Evolutionary conservation across 1,140 invertebrate genomes (phyloP), one percentile per base, ranked within the genome.

Genomic region (Aphaenogaster ashmeadi): DNA sequence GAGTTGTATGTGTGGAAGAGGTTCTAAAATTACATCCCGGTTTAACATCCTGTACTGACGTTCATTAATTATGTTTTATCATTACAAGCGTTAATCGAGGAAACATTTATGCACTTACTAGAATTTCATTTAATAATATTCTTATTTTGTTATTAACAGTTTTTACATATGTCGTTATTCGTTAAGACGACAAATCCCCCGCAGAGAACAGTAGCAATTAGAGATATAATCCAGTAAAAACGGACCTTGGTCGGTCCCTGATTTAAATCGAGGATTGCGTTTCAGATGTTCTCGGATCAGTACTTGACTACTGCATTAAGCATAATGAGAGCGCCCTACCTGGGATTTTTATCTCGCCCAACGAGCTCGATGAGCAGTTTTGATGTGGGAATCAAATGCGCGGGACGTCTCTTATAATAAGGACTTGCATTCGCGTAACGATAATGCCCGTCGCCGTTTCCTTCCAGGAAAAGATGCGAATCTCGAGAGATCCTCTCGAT

Each of bases 261-360:
- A 90, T 87, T 88, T 90, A 87, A 80, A 88, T 89, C 88, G 58
- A 79, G 64, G 33, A 41, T 89, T 50, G 75, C 78, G 44, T 66
- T 81, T 77, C 83, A 41, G 5, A 69, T 64, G 58, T 78, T 87
- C 88, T 64, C 81, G 60, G 64, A 62, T 69, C 79, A 18, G 38
- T 2, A 41, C 83, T 87, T 78, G 71, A 44, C 9, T 77, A 41
- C 11, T 27, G 27, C 60, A 81, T 87, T 81, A 87, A 87, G 44
- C 58, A 44, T 38, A 38, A 78, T 60, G 41, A 50, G 33, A 54
- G 60, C 47, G 33, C 18, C 15, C 78, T 38, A 21, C 11, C 21
- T n/a, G 27, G 47, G 27, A 88, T 75, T 21, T 13, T 87, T 69
- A 56, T 88, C 80, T 74, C 52, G 13, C 13, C 3, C 33, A 11